phyloP scores from a whole-genome alignment of 2,888 invertebrate species.

The Carterocephalus palaemon region DNA sequence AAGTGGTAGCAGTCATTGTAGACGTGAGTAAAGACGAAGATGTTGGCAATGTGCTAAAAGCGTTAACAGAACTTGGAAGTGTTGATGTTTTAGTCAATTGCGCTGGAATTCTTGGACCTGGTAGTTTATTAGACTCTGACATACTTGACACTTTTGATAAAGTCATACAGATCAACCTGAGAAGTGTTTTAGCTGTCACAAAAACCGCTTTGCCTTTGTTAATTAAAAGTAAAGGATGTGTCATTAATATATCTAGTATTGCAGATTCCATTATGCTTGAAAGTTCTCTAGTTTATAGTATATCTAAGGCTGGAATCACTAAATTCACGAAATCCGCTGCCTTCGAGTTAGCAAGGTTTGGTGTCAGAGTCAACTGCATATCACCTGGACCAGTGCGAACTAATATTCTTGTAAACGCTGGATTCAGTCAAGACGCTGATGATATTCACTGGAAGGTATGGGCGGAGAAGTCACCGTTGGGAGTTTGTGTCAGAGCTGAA shows the following conservation, averaged over 20 bases:
- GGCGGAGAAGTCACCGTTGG: slow-evolving; percentile 23
- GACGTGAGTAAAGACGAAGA: slow-evolving; percentile 27
- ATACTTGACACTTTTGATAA: slow-evolving; percentile 24
- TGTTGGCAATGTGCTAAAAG: slow-evolving; percentile 21
- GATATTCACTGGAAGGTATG: slow-evolving; percentile 12
- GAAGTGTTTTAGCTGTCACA: slow-evolving; percentile 22
- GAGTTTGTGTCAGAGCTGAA: slow-evolving; percentile 32
- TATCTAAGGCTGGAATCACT: slow-evolving; percentile 29
- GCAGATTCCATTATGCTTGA: background rate
- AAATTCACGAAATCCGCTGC: slow-evolving; percentile 28
- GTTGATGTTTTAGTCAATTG: slow-evolving; percentile 31
- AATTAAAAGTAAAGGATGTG: slow-evolving; percentile 31
- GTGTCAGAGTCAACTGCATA: slow-evolving; percentile 56
- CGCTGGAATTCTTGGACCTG: slow-evolving; percentile 21
- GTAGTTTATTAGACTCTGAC: slow-evolving; percentile 11
- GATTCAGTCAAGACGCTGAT: slow-evolving; percentile 75
- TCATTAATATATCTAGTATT: slow-evolving; percentile 33
- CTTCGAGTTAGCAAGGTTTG: slow-evolving; percentile 25
- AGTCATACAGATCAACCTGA: slow-evolving; percentile 25
- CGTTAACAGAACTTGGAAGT: slow-evolving; percentile 22
- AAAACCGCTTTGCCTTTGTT: slow-evolving; percentile 27
- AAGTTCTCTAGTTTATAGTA: slow-evolving; percentile 15
- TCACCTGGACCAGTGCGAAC: slow-evolving; percentile 76
- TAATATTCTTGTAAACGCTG: slow-evolving; percentile 50
- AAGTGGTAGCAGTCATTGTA: slow-evolving; percentile 19